A percentile compares a stretch with the other conserved stretches of the same genome.
Evolutionary conservation across 2,797 vertebrate species (phyloP).

Genomic region (Vultur gryphus): DNA sequence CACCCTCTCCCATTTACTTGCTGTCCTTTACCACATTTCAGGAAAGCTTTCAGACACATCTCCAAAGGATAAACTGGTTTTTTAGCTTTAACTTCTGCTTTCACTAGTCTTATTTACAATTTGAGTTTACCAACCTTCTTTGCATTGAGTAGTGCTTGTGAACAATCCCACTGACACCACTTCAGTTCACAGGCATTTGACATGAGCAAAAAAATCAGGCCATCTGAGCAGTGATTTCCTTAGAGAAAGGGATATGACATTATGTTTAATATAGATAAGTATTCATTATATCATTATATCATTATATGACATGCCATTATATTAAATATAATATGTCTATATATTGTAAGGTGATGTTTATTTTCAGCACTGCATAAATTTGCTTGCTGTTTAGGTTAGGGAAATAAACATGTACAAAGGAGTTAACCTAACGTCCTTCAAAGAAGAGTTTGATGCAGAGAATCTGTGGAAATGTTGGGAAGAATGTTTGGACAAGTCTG

Average conservation of each 20-base stretch:
- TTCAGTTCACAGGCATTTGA: not conserved
- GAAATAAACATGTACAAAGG: constrained; percentile 85
- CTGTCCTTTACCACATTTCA: not conserved
- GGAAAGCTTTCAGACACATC: not conserved
- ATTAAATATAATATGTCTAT: not conserved
- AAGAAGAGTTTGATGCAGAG: constrained; percentile 77
- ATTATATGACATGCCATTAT: not conserved
- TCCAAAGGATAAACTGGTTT: not conserved
- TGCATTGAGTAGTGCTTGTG: not conserved
- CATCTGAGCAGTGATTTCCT: not conserved
- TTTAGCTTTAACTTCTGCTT: not conserved
- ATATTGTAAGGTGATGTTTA: not conserved
- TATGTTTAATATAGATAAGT: not conserved
- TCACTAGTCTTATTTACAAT: not conserved
- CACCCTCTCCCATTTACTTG: not conserved
- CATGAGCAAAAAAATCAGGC: not conserved
- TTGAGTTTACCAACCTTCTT: not conserved
- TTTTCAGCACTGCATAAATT: not conserved
- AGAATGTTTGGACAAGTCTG: constrained; percentile 76
- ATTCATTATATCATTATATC: not conserved
- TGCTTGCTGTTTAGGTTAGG: constrained; percentile 70
- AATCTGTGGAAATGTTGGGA: constrained; percentile 81
- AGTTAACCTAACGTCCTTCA: constrained; percentile 75
- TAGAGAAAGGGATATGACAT: not conserved
- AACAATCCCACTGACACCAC: not conserved